Evolutionary conservation across 2,888 invertebrate genomes (phyloP).

Genomic region (Lapara coniferarum): DNA sequence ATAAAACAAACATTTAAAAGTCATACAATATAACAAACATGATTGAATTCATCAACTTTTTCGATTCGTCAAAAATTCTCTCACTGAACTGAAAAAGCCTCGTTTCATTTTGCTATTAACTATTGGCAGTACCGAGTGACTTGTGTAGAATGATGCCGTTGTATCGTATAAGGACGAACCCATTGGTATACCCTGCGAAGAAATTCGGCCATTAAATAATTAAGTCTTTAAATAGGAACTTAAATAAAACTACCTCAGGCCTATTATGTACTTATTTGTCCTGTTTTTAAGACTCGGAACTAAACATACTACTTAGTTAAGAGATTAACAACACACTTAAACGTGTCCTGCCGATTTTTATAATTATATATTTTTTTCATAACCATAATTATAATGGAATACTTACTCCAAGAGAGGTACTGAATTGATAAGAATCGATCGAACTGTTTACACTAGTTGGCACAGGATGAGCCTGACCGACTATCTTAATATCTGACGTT

Average conservation of each 20-base stretch:
- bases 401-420: constrained; percentile 68
- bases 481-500: constrained; percentile 47
- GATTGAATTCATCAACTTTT: constrained; percentile 47
- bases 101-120: constrained; percentile 59
- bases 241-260: too few species aligned
- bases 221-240: neutral
- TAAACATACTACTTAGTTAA: too few species aligned
- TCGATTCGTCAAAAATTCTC: constrained; percentile 60
- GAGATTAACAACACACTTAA: too few species aligned
- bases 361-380: too few species aligned
- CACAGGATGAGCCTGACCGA: constrained; percentile 32
- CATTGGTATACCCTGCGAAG: constrained; percentile 65
- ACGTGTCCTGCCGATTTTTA: too few species aligned
- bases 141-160: constrained; percentile 70
- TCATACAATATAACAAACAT: neutral
- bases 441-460: constrained; percentile 52
- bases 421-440: constrained; percentile 69
- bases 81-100: constrained; percentile 67
- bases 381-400: constrained; percentile 9
- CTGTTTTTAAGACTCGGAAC: too few species aligned
- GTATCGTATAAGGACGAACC: constrained; percentile 73
- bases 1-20: neutral
- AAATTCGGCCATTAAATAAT: constrained; percentile 15
- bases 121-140: constrained; percentile 60
- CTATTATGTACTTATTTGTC: too few species aligned